These are phyloP conservation scores for Probaryconus sp. DNA, from an alignment of 1,140 invertebrate species.

Conservation along the genomic window DNA sequence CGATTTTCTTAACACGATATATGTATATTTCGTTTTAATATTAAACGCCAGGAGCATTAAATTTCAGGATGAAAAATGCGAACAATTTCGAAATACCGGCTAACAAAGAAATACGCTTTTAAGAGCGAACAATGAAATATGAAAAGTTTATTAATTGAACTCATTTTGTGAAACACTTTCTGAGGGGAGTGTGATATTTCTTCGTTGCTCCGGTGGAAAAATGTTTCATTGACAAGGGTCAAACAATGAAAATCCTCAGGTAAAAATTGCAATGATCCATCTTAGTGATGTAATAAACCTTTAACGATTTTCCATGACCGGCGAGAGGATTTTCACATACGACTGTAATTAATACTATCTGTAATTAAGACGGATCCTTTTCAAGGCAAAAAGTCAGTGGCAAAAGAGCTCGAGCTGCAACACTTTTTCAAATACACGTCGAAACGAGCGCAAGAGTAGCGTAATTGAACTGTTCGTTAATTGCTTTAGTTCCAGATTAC, in stretches of 20 bases:
- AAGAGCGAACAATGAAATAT: too few species aligned
- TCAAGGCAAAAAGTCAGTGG: slow-evolving; percentile 46
- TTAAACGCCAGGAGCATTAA: neutral
- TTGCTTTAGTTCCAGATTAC: slow-evolving; percentile 61
- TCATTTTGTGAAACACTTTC: too few species aligned
- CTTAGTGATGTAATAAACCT: neutral
- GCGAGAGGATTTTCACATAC: slow-evolving; percentile 18
- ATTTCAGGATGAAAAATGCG: neutral
- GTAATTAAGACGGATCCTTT: slow-evolving; percentile 65
- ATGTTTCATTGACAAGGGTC: neutral
- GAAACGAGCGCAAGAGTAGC: slow-evolving; percentile 30
- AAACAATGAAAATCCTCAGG: neutral
- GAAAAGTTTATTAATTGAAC: too few species aligned
- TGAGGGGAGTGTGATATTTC: too few species aligned
- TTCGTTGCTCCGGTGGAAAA: too few species aligned
- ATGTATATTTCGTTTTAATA: slow-evolving; percentile 2
- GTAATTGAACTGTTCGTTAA: slow-evolving; percentile 63
- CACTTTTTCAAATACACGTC: slow-evolving; percentile 45
- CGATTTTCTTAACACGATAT: slow-evolving; percentile 10
- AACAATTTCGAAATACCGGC: neutral
- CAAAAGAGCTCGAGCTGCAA: slow-evolving; percentile 52
- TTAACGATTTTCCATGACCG: slow-evolving; percentile 10
- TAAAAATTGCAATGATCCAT: neutral
- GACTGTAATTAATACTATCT: slow-evolving; percentile 47
- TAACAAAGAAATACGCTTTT: neutral